A percentile compares a stretch with the other conserved stretches of the same genome.
phyloP scores from a whole-genome alignment of 2,888 invertebrate genomes.

The Hesperia comma region DNA sequence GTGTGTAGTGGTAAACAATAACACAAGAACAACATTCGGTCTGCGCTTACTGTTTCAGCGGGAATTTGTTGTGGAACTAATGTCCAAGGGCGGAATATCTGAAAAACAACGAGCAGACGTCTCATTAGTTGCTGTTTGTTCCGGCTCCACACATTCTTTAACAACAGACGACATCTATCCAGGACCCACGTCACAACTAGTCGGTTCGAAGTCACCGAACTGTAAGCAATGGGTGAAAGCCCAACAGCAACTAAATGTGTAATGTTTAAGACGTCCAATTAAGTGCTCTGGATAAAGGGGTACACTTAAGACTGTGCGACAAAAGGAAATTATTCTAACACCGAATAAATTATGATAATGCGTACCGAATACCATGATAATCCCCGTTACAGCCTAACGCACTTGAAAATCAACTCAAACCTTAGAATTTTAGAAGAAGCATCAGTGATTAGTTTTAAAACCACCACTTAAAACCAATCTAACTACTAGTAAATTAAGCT shows the following conservation, averaged over 20 bases:
- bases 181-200: constrained; percentile 19
- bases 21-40: constrained; percentile 79
- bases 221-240: constrained; percentile 32
- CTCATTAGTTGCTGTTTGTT: constrained; percentile 74
- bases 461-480: constrained; percentile 77
- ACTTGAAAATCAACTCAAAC: constrained; percentile 58
- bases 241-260: constrained; percentile 61
- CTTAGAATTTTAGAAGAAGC: constrained; percentile 66
- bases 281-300: too few species aligned
- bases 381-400: constrained; percentile 42
- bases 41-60: constrained; percentile 82
- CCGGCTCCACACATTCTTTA: constrained; percentile 55
- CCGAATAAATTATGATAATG: neutral
- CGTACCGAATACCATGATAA: constrained; percentile 44
- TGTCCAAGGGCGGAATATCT: constrained; percentile 82
- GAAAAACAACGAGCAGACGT: constrained; percentile 81
- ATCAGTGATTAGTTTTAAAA: constrained; percentile 72
- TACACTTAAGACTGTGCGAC: too few species aligned
- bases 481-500: constrained; percentile 78
- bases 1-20: constrained; percentile 77
- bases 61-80: constrained; percentile 80
- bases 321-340: too few species aligned
- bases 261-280: constrained; percentile 31
- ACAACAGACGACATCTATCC: constrained; percentile 3
- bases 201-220: constrained; percentile 30